phyloP scores from a whole-genome alignment of 2,888 invertebrate genomes.

The Hypena proboscidalis region DNA sequence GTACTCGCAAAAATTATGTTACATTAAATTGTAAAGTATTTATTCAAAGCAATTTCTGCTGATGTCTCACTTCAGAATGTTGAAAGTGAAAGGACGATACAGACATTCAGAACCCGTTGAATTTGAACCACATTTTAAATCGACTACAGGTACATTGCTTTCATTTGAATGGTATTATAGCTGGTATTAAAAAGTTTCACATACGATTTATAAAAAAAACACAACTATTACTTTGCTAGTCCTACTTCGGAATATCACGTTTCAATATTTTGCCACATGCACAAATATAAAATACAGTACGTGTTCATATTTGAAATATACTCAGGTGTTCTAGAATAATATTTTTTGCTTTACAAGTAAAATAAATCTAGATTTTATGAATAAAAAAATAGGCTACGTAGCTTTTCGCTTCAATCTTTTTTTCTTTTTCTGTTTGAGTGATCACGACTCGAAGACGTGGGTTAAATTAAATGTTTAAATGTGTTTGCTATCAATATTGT shows the following conservation, averaged over 20 bases:
- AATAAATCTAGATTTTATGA: too few species aligned
- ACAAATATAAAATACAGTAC: not conserved
- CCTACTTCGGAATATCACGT: conserved; percentile 8
- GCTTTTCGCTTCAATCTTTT: too few species aligned
- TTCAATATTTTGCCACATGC: conserved; percentile 2
- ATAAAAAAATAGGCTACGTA: not conserved
- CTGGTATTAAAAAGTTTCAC: conserved; percentile 44
- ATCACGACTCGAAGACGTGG: too few species aligned
- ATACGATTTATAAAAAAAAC: conserved; percentile 46
- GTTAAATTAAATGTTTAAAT: too few species aligned
- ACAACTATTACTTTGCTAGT: conserved; percentile 42
- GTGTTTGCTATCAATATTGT: too few species aligned
- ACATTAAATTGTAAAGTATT: conserved; percentile 29
- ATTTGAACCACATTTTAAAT: conserved; percentile 53
- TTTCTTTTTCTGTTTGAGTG: too few species aligned
- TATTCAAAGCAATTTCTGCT: conserved; percentile 25
- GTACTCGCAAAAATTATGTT: conserved; percentile 32
- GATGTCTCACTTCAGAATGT: conserved; percentile 28
- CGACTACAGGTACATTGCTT: conserved; percentile 45
- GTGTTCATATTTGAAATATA: too few species aligned
- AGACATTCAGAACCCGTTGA: conserved; percentile 29
- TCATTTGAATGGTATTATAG: conserved; percentile 47
- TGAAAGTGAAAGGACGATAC: conserved; percentile 66
- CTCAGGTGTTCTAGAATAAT: too few species aligned
- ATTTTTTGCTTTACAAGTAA: too few species aligned